A percentile compares a stretch with the other conserved stretches of the same genome.
phyloP scores from a whole-genome alignment of 2,888 invertebrate species.

The Cheiracanthium punctorium region DNA sequence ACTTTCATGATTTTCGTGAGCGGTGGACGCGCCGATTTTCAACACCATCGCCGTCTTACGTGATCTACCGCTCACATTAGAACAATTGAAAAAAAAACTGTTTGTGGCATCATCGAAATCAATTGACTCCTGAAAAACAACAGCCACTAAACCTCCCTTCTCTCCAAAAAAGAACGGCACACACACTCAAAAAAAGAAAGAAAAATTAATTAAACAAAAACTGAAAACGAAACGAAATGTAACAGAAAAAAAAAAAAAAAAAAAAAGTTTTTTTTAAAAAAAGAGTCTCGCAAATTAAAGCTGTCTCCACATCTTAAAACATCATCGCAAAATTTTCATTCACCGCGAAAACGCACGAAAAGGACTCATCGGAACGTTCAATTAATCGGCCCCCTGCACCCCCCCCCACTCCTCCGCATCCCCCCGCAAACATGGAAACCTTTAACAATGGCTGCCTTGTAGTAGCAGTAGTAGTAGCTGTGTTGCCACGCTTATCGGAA shows the following conservation, averaged over 20 bases:
- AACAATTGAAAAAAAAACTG: not conserved
- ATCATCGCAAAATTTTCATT: not conserved
- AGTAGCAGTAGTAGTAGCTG: too few relatives aligned
- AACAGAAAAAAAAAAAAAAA: too few relatives aligned
- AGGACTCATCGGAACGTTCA: conserved; percentile 48
- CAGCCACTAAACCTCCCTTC: not conserved
- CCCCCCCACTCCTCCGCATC: conserved; percentile 22
- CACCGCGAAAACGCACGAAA: not conserved
- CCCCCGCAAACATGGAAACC: conserved; percentile 49
- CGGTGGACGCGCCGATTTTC: not conserved
- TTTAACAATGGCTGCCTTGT: conserved; percentile 46
- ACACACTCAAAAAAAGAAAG: too few relatives aligned
- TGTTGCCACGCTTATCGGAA: conserved; percentile 63
- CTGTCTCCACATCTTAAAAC: conserved; percentile 17
- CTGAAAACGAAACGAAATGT: too few relatives aligned
- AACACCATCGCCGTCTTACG: not conserved
- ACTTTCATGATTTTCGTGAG: too few relatives aligned
- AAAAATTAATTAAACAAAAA: too few relatives aligned
- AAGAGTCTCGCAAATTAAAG: conserved; percentile 4
- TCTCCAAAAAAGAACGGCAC: too few relatives aligned
- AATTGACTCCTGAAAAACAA: not conserved
- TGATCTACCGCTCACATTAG: not conserved
- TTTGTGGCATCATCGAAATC: not conserved
- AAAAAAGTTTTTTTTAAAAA: too few relatives aligned
- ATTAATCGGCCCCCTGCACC: conserved; percentile 55